Evolutionary conservation across 1,140 invertebrate genomes (phyloP).

Genomic region (Yoshiicerus persimilis): DNA sequence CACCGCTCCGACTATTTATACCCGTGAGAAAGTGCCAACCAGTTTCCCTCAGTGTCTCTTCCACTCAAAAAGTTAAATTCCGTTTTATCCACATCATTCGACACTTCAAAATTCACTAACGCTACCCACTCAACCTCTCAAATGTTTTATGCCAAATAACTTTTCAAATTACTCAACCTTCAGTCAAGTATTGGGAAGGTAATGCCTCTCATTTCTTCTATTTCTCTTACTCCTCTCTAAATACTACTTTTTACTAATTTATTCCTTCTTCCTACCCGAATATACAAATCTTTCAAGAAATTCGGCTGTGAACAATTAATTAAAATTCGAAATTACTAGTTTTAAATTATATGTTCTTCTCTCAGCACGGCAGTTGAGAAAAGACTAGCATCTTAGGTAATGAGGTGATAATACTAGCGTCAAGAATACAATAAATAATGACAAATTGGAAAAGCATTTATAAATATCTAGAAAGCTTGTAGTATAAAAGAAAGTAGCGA

Average conservation of each 20-base stretch:
- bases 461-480: background rate
- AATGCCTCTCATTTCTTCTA: background rate
- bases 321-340: too few relatives aligned
- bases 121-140: background rate
- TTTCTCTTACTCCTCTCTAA: background rate
- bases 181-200: background rate
- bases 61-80: background rate
- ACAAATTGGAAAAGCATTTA: background rate
- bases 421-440: background rate
- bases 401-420: background rate
- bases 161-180: background rate
- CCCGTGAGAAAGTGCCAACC: background rate
- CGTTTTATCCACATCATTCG: background rate
- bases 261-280: too few relatives aligned
- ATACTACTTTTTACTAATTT: too few relatives aligned
- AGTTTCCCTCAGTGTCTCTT: background rate
- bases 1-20: background rate
- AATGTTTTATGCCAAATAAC: background rate
- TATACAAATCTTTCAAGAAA: too few relatives aligned
- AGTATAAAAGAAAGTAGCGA: background rate
- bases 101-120: background rate
- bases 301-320: too few relatives aligned
- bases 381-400: too few relatives aligned
- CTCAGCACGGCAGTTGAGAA: too few relatives aligned
- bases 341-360: too few relatives aligned